Percentiles rank a stretch among this genome's conserved stretches.
These are phyloP conservation scores for Karalla daura DNA, from an alignment of 2,797 vertebrate genomes.

Conservation along the genomic window DNA sequence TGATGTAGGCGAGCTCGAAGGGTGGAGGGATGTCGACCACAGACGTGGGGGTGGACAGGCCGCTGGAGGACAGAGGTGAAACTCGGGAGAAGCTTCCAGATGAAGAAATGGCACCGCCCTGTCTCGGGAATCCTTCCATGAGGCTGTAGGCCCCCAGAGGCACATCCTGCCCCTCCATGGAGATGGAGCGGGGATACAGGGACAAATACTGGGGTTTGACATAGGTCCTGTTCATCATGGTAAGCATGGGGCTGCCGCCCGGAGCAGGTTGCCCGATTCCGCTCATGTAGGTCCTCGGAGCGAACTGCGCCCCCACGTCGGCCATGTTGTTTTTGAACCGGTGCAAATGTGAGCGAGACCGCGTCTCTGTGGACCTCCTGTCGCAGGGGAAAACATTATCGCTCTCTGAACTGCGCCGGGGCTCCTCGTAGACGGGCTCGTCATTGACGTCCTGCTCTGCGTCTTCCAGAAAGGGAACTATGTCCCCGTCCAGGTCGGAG, in stretches of 20 bases:
- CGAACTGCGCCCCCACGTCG: conserved; percentile 81
- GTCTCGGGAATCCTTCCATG: conserved; percentile 72
- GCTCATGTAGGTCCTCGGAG: conserved; percentile 58
- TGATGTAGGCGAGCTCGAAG: conserved; percentile 96
- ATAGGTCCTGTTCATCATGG: conserved; percentile 59
- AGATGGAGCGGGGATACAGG: conserved; percentile 90
- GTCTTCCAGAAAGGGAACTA: conserved; percentile 74
- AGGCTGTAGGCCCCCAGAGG: conserved; percentile 82
- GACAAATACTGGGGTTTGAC: conserved; percentile 88
- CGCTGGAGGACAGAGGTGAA: conserved; percentile 83
- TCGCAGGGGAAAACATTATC: conserved; percentile 79
- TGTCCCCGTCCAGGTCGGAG: conserved; percentile 72
- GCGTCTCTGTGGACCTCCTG: conserved; percentile 80
- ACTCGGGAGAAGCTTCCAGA: conserved; percentile 91
- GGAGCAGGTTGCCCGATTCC: conserved; percentile 65
- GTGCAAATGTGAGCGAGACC: conserved; percentile 87
- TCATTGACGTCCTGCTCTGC: conserved; percentile 70
- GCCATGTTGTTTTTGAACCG: conserved; percentile 79
- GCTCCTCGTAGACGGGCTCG: conserved; percentile 83
- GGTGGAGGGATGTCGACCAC: conserved; percentile 95
- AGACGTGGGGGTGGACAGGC: conserved; percentile 89
- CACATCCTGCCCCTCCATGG: conserved; percentile 87
- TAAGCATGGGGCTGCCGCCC: conserved; percentile 81
- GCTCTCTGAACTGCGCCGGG: conserved; percentile 70
- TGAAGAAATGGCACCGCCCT: conserved; percentile 84